Evolutionary conservation across 2,797 vertebrate species (phyloP), one percentile per base, ranked within the genome.

Genomic region (Myotis vivesi): DNA sequence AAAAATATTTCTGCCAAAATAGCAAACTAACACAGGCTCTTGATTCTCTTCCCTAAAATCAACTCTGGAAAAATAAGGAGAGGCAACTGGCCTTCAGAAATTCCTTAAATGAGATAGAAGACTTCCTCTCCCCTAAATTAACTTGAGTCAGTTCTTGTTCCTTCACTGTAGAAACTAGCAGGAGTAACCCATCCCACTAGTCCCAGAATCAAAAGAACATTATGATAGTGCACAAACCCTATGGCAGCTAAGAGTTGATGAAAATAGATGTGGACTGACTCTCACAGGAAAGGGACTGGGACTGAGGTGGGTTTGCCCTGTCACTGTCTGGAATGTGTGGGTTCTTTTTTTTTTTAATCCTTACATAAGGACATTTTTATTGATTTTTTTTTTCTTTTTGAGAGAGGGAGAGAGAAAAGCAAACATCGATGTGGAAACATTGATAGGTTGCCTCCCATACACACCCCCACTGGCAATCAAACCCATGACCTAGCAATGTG

Each of bases 1-100:
- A 46, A 46, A 87, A 92, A 2, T 38, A 82, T 49, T 83, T 94
- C 49, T 86, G 76, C 38, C 81, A 94, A n/a, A 57, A 13, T 87
- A 68, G 53, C 81, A 83, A 46, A 69, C 38, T 89, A 89, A 87
- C 53, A 72, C 15, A 71, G 36, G 16, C 44, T 38, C 3, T 75
- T 76, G 28, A 89, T 76, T 87, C 28, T 41, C 2, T 86, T 95
- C 30, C 69, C 57, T 16, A 49, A 79, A 89, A 38, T 92, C 92
- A 92, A 66, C 38, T 20, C 53, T 81, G 16, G 19, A 75, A 68
- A 94, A 92, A 53, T 82, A 76, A 71, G 71, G 44, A 92, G 66
- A 75, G 53, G 38, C 36, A 81, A 0, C 36, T 71, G 28, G 10
- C n/a, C 49, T 96, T 46, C 28, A 36, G 33, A 46, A 94, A 53